A percentile compares a stretch with the other conserved stretches of the same genome.
These are phyloP conservation scores for Anodontia alba DNA, from an alignment of 2,888 invertebrate species.

Conservation along the genomic window DNA sequence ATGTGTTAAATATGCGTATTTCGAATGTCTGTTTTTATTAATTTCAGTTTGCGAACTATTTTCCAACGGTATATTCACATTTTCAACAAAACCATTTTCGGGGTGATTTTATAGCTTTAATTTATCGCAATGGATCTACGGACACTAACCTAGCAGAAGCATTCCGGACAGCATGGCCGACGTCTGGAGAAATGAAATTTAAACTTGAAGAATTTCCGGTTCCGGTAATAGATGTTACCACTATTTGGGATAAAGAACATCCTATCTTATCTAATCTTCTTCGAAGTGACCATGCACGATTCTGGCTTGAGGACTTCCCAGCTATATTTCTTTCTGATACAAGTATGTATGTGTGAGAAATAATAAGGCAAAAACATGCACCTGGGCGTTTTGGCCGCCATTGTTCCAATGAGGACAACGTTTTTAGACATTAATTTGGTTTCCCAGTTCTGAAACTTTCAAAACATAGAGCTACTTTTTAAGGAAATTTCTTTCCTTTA, in stretches of 20 bases:
- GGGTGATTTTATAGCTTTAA: conserved; percentile 44
- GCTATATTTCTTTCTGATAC: conserved; percentile 42
- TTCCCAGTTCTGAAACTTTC: too few species aligned
- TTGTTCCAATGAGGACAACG: too few species aligned
- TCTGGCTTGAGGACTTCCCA: conserved; percentile 31
- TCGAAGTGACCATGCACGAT: conserved; percentile 41
- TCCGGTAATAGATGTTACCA: neutral
- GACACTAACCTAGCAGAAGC: neutral
- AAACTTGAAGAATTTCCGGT: conserved; percentile 23
- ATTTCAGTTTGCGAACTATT: conserved; percentile 9
- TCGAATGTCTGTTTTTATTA: too few species aligned
- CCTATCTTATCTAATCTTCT: conserved; percentile 17
- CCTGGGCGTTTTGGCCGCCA: too few species aligned
- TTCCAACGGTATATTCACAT: conserved; percentile 26
- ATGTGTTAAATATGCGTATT: too few species aligned
- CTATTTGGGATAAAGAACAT: neutral
- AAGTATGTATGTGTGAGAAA: conserved; percentile 19
- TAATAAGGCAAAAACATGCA: too few species aligned
- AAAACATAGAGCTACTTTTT: too few species aligned
- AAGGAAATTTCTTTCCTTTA: too few species aligned
- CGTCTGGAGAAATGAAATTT: neutral
- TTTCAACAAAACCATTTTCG: conserved; percentile 25
- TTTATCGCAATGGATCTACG: conserved; percentile 20
- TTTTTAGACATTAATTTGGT: too few species aligned
- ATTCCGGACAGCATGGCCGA: conserved; percentile 16